Base-by-base conservation (phyloP, 2,113 vertebrate species). In the Sander vitreus region DNA sequence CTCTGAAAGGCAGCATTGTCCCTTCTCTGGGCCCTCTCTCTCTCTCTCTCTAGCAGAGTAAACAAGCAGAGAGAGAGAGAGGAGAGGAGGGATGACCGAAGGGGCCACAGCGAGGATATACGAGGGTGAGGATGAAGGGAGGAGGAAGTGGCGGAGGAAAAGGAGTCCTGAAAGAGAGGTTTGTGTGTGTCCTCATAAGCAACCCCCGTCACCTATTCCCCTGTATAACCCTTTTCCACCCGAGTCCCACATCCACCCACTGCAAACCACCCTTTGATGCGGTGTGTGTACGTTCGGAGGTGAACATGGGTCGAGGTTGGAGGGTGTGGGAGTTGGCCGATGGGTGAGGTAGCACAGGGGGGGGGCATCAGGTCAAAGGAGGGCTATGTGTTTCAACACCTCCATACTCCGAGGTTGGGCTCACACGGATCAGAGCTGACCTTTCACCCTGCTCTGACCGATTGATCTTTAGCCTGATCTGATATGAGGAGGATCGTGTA, bases 1-100 rank as follows among this genome's bases (percentile, higher is more conserved):
- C 84, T 92, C 90, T 95, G 91, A 94, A 95, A 94, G 94, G 89
- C 91, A 36, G 81, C 92, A 93, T 94, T 94, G 92, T 95, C 90
- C 87, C 85, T 62, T 60, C 59, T 77, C 67, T 78, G 57, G 89
- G 84, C 87, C 85, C 87, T 91, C 87, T 68, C 16, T 67, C 71
- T 16, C 57, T 80, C 86, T 78, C 81, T 85, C 80, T 70, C 87
- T 70, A 76, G 77, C 91, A 93, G 89, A 93, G 93, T 93, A 94
- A 94, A 95, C 92, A 95, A 89, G 89, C 89, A 84, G 91, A n/a
- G 55, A 47, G 64, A 63, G 72, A 74, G 71, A 43, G 18, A 39
- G 54, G 63, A 66, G 65, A 47, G 71, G 71, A 80, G 71, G 47
- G 87, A 84, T 83, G 82, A 80, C 73, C 55, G 11, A 75, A 73